Base-by-base conservation (phyloP, 2,113 vertebrate genomes). In the Tricholaema leucomelas region DNA sequence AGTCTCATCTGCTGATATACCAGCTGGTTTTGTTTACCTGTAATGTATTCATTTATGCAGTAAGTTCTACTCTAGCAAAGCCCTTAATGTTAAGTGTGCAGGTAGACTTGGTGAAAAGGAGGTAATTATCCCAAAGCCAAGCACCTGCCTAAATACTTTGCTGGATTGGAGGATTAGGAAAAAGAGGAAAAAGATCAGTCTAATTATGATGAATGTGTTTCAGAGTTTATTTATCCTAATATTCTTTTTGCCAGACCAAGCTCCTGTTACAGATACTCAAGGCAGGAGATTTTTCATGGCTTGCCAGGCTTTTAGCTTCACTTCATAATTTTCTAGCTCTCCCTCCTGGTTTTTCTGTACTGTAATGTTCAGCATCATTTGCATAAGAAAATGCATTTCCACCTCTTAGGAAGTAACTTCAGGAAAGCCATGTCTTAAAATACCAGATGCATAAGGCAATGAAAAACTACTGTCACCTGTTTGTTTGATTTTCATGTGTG, bases 41-140 rank as follows among this genome's bases (percentile, higher is more conserved):
- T 66, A 90, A 81, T 46, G 15, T 73, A 79, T 87, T 95, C 48
- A 50, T 93, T 86, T 94, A 91, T 88, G 72, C 64, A 78, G 30
- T 54, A 92, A 25, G 36, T 78, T 94, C 55, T 72, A 81, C 56
- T 69, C 38, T 65, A 90, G 48, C 31, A 84, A 86, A 91, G 48
- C 31, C 81, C 70, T 91, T 90, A 56, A 72, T 6, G 9, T 93
- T 78, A 75, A 82, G 35, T 65, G 63, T 88, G 88, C 50, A 96
- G 86, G 92, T 92, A 94, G 70, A 48, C 40, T 75, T 50, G 58
- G 61, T 56, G 92, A 75, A 81, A 86, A 90, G 65, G 86, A 81
- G 86, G 58, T 48, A 61, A 91, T 92, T 94, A 94, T 36, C 92
- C 81, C 61, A 86, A 78, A 91, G 76, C 55, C 90, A 84, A 93